Evolutionary conservation across 2,888 invertebrate genomes (phyloP).

Genomic region (Euplexia lucipara): DNA sequence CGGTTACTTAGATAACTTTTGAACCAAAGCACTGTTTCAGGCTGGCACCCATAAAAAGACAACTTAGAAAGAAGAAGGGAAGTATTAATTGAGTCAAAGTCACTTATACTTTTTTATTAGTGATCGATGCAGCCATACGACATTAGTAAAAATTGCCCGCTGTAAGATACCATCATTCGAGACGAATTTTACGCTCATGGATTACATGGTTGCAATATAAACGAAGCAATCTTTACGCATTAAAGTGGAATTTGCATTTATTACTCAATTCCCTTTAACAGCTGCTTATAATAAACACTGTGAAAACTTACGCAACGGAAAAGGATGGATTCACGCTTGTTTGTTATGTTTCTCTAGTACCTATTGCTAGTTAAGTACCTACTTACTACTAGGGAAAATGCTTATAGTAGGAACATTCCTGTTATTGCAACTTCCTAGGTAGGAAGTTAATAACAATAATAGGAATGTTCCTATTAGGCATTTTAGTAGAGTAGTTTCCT

Average conservation of each 20-base stretch:
- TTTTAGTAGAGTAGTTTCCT: slow-evolving; percentile 10
- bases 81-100: no score
- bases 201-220: not conserved
- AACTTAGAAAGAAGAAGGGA: no score
- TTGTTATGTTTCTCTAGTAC: slow-evolving; percentile 39
- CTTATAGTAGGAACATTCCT: slow-evolving; percentile 24
- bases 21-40: no score
- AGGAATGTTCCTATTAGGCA: not conserved
- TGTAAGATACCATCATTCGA: not conserved
- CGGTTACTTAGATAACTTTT: no score
- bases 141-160: no score
- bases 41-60: no score
- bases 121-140: no score
- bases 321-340: slow-evolving; percentile 8
- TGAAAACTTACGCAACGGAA: slow-evolving; percentile 40
- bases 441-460: no score
- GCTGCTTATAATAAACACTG: slow-evolving; percentile 12
- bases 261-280: slow-evolving; percentile 20
- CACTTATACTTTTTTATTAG: no score
- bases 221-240: slow-evolving; percentile 3
- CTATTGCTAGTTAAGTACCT: slow-evolving; percentile 2
- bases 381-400: slow-evolving; percentile 24
- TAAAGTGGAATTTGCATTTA: slow-evolving; percentile 38
- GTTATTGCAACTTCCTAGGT: not conserved
- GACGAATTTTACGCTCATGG: not conserved